phyloP scores from a whole-genome alignment of 2,797 vertebrate genomes.

The Threskiornis aethiopicus region DNA sequence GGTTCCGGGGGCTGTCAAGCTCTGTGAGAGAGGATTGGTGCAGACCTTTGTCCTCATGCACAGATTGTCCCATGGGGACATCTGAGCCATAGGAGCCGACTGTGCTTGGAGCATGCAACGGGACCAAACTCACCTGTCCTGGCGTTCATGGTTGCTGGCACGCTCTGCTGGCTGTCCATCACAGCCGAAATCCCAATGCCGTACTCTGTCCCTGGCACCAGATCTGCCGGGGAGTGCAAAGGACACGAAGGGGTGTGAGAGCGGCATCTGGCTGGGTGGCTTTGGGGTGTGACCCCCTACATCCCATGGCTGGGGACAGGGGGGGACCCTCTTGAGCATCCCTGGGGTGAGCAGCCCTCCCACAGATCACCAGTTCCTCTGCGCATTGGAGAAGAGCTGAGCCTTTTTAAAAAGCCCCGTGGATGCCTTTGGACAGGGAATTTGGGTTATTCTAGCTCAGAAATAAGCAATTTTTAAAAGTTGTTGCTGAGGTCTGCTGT shows the following conservation, averaged over 20 bases:
- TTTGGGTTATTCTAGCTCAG: slow-evolving; percentile 34
- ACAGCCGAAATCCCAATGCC: slow-evolving; percentile 93
- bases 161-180: slow-evolving; percentile 88
- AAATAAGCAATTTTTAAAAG: slow-evolving; percentile 35
- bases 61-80: background rate
- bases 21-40: slow-evolving; percentile 66
- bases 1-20: slow-evolving; percentile 90
- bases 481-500: slow-evolving; percentile 52
- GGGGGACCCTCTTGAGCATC: background rate
- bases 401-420: background rate
- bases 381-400: background rate
- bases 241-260: background rate
- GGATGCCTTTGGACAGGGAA: background rate
- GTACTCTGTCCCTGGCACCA: slow-evolving; percentile 94
- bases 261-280: background rate
- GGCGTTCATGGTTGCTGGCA: slow-evolving; percentile 95
- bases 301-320: fast-evolving
- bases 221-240: slow-evolving; percentile 74
- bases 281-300: background rate
- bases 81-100: background rate
- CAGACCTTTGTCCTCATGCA: background rate
- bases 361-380: background rate
- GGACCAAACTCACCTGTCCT: slow-evolving; percentile 86
- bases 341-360: background rate
- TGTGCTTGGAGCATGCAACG: background rate